Base-by-base conservation (phyloP, 1,140 invertebrate species). In the Drosophila virilis region DNA sequence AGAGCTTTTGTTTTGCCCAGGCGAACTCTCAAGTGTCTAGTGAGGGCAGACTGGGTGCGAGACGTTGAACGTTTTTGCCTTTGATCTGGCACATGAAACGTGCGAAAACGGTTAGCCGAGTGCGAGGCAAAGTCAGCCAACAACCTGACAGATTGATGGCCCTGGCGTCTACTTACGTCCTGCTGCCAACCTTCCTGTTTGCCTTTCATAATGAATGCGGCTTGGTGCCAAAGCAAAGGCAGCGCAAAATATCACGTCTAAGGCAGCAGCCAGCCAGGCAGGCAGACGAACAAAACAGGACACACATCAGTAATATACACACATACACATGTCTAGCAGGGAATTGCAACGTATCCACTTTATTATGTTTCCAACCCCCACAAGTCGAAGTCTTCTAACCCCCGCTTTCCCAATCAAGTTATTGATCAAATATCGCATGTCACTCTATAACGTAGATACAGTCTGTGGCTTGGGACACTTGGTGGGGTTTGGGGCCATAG, bases 361-460 rank as follows among this genome's bases (percentile, higher is more conserved):
- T 58, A 74, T 74, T 74, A 69, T 62, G 66, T 50, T 37, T 58
- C 33, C 55, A 74, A 74, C 48, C 71, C 52, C 59, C 35, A 35
- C 43, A 33, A 54, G 38, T 32, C 38, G n/a, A 70, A 15, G 33
- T 15, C 52, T 55, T 22, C 22, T n/a, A 9, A 22, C 38, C 33
- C 40, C 32, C 22, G n/a, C 22, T 22, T 46, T 57, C 57, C 37
- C 64, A 15, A 35, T 52, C 51, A 81, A 71, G 77, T 86, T 86
- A 86, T 86, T 86, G 82, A 86, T 86, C 82, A 86, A 86, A 86
- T 86, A 86, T 86, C 82, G 82, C 82, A 86, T 86, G 83, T 88
- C 79, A 82, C 71, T 82, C 57, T 35, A 22, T 45, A 28, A 5
- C 22, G 22, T 28, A 28, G 37, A 37, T 42, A 45, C 7, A 13